These are phyloP conservation scores for Panopea generosa DNA, from an alignment of 2,888 invertebrate genomes.

Conservation along the genomic window DNA sequence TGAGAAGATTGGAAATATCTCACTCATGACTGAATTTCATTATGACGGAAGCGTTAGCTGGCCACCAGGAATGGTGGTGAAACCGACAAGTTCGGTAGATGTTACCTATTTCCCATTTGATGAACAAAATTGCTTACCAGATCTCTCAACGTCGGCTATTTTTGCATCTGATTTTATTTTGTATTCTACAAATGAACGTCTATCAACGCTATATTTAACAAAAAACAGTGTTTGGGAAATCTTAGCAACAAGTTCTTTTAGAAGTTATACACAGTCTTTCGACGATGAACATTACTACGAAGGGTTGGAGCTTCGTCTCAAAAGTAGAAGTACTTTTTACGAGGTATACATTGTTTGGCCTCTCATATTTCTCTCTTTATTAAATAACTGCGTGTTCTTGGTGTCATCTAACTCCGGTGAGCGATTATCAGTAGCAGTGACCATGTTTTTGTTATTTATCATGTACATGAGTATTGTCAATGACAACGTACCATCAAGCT, in stretches of 20 bases:
- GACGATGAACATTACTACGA: no score
- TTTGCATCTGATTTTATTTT: neutral
- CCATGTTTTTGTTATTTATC: conserved; percentile 48
- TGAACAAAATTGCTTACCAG: conserved; percentile 24
- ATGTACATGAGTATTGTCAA: conserved; percentile 58
- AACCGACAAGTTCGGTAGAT: conserved; percentile 29
- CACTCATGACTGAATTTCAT: conserved; percentile 9
- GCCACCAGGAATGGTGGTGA: conserved; percentile 22
- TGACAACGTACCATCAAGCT: conserved; percentile 50
- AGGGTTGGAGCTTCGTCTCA: neutral
- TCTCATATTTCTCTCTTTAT: conserved; percentile 32
- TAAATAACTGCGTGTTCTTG: conserved; percentile 47
- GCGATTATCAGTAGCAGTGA: conserved; percentile 45
- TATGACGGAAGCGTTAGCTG: conserved; percentile 22
- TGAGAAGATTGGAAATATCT: conserved; percentile 17
- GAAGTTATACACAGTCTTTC: no score
- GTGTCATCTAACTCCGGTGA: conserved; percentile 55
- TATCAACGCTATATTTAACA: neutral
- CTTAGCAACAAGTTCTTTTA: neutral
- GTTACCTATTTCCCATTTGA: conserved; percentile 53
- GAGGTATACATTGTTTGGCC: conserved; percentile 49
- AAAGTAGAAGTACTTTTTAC: conserved; percentile 32
- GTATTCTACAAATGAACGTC: neutral
- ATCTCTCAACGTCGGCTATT: conserved; percentile 5
- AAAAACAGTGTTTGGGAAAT: conserved; percentile 37